phyloP scores from a whole-genome alignment of 2,113 vertebrate genomes.

The Hyla sarda region DNA sequence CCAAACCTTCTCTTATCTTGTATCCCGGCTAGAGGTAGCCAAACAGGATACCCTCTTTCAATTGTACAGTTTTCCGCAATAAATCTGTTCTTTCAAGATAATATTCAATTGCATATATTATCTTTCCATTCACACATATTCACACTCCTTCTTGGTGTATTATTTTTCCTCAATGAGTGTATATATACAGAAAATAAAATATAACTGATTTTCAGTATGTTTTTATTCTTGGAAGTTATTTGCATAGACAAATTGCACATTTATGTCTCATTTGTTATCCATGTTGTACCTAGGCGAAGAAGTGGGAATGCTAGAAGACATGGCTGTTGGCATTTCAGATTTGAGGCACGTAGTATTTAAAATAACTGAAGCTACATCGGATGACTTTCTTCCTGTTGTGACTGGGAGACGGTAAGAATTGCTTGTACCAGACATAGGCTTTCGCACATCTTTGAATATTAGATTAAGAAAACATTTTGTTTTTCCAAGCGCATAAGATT shows the following conservation, averaged over 20 bases:
- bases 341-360: constrained; percentile 90
- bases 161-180: too few relatives aligned
- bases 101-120: too few relatives aligned
- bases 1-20: too few relatives aligned
- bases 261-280: constrained; percentile 16
- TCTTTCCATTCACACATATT: too few relatives aligned
- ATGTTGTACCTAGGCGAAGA: constrained; percentile 84
- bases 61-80: too few relatives aligned
- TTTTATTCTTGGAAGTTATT: neutral
- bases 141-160: too few relatives aligned
- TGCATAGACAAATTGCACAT: neutral
- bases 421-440: constrained; percentile 23
- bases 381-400: constrained; percentile 87
- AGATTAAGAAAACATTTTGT: constrained; percentile 32
- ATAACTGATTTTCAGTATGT: neutral
- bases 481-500: constrained; percentile 43
- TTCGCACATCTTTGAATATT: constrained; percentile 7
- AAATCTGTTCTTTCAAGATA: too few relatives aligned
- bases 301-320: constrained; percentile 97
- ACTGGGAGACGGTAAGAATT: constrained; percentile 88
- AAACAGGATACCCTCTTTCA: too few relatives aligned
- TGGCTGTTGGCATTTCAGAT: constrained; percentile 94
- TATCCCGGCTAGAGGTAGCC: too few relatives aligned
- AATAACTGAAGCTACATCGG: constrained; percentile 89
- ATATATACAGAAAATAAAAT: neutral